phyloP scores from a whole-genome alignment of 2,113 vertebrate genomes.

The Oxygymnocypris stewartii region DNA sequence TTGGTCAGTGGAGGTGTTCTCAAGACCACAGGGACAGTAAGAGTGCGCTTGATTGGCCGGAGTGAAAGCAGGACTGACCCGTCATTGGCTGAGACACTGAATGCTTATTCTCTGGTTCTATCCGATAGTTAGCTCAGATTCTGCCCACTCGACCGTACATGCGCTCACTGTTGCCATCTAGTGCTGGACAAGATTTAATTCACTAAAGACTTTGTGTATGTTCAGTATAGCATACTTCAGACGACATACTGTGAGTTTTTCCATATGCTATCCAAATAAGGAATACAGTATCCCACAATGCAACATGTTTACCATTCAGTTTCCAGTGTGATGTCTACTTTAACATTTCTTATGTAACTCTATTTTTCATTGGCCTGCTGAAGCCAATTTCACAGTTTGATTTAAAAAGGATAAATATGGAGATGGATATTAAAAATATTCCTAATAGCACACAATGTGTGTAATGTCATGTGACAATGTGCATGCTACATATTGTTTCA shows the following conservation, averaged over 20 bases:
- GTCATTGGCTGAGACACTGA: constrained; percentile 39
- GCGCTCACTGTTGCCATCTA: constrained; percentile 53
- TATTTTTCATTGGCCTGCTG: too few relatives aligned
- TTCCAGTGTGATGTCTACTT: neutral
- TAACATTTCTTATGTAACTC: neutral
- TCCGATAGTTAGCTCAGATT: constrained; percentile 67
- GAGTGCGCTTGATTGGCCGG: constrained; percentile 55
- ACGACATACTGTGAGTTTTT: neutral
- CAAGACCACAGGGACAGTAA: constrained; percentile 39
- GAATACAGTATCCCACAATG: neutral
- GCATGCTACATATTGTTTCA: too few relatives aligned
- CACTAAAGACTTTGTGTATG: neutral
- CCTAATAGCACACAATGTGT: too few relatives aligned
- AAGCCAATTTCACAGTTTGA: neutral
- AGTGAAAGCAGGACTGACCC: constrained; percentile 39
- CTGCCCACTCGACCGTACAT: neutral
- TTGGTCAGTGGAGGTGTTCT: constrained; percentile 29
- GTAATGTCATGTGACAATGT: too few relatives aligned
- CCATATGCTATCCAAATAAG: neutral
- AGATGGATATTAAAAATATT: too few relatives aligned
- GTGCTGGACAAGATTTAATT: constrained; percentile 44
- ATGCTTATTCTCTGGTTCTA: constrained; percentile 63
- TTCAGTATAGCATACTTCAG: neutral
- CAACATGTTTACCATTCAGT: neutral
- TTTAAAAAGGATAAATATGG: too few relatives aligned